A percentile compares a stretch with the other conserved stretches of the same genome.
Evolutionary conservation across 2,113 vertebrate genomes (phyloP).

Genomic region (Lichenostomus cassidix): DNA sequence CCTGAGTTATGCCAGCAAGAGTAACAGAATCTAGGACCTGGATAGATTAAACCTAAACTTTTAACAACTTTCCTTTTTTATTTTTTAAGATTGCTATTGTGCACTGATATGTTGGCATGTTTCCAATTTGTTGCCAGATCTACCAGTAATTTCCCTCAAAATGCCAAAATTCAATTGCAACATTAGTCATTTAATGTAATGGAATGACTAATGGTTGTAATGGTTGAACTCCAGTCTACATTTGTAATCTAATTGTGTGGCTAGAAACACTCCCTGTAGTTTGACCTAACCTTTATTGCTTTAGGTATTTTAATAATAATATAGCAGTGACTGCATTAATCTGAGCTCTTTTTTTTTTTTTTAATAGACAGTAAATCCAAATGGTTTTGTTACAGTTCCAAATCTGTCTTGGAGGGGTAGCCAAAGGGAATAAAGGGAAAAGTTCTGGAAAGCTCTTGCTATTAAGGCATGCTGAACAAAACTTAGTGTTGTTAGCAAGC

Average conservation of each 20-base stretch:
- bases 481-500: neutral
- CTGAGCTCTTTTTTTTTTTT: no score
- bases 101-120: neutral
- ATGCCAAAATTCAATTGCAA: neutral
- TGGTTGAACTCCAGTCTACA: neutral
- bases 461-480: neutral
- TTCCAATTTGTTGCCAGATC: neutral
- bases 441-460: neutral
- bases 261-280: neutral
- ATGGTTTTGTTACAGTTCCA: neutral
- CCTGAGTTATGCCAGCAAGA: neutral
- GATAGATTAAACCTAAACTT: neutral
- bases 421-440: neutral
- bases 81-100: neutral
- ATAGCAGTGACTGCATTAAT: neutral
- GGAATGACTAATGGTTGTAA: no score
- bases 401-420: neutral
- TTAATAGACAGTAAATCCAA: neutral
- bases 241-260: neutral
- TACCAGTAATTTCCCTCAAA: neutral
- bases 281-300: neutral
- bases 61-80: fast-evolving
- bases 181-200: neutral
- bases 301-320: neutral
- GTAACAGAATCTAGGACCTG: neutral